Conservation (phyloP, 1,140 invertebrate species). For the Pectinophora gossypiella region DNA sequence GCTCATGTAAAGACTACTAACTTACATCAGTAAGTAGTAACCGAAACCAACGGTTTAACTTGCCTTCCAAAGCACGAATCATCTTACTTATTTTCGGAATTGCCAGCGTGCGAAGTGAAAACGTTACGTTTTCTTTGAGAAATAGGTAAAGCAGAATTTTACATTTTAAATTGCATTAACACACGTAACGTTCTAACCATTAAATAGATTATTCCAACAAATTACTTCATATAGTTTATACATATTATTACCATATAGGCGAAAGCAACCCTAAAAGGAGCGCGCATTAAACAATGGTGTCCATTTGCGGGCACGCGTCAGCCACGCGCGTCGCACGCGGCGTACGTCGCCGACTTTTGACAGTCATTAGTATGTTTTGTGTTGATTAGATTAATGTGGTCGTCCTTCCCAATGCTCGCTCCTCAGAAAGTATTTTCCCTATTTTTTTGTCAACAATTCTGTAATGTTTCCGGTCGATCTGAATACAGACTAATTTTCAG, state of each 20-base stretch:
- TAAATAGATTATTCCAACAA: neutral
- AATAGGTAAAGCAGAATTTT: too few relatives aligned
- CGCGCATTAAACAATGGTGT: conserved; percentile 47
- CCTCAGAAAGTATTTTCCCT: conserved; percentile 7
- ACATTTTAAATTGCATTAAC: too few relatives aligned
- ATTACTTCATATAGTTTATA: neutral
- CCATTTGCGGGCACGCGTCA: conserved; percentile 52
- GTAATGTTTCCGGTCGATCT: neutral
- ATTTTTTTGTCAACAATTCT: conserved; percentile 16
- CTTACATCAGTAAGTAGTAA: too few relatives aligned
- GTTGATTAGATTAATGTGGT: conserved; percentile 70
- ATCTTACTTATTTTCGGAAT: too few relatives aligned
- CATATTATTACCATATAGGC: neutral
- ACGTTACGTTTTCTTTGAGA: too few relatives aligned
- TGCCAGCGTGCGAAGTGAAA: too few relatives aligned
- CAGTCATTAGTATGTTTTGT: conserved; percentile 67
- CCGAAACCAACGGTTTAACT: too few relatives aligned
- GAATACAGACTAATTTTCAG: neutral
- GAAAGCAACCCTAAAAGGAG: conserved; percentile 23
- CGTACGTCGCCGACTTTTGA: conserved; percentile 40
- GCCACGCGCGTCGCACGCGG: neutral
- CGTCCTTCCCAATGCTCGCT: neutral
- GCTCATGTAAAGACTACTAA: too few relatives aligned
- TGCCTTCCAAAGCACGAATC: too few relatives aligned
- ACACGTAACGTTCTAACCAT: too few relatives aligned